Conservation (phyloP, 2,888 invertebrate species). For the Trichopria drosophilae region DNA sequence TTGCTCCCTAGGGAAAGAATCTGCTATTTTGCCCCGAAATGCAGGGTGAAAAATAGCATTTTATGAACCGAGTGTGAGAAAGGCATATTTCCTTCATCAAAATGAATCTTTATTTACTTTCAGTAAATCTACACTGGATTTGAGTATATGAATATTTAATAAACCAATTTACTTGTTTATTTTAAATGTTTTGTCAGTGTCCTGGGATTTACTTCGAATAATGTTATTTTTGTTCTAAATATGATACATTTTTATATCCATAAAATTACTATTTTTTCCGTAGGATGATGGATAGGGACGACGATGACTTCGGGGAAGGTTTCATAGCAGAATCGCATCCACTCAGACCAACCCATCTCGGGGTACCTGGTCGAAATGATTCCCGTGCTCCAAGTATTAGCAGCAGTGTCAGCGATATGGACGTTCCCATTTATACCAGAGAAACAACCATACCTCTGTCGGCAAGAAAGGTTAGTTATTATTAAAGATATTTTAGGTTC, state of each 20-base stretch:
- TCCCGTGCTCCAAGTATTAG: constrained; percentile 61
- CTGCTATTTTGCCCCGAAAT: no score
- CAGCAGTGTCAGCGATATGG: constrained; percentile 63
- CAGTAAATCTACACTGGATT: no score
- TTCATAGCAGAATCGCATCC: constrained; percentile 64
- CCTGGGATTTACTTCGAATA: no score
- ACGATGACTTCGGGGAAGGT: constrained; percentile 61
- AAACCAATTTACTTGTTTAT: not conserved
- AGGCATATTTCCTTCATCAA: no score
- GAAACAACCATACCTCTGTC: constrained; percentile 54
- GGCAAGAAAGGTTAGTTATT: constrained; percentile 45
- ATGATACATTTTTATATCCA: not conserved
- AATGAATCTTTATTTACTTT: no score
- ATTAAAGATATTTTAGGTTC: no score
- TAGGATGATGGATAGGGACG: constrained; percentile 51
- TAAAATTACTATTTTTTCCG: not conserved
- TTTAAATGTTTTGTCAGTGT: not conserved
- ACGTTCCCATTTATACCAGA: constrained; percentile 63
- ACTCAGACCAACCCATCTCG: constrained; percentile 60
- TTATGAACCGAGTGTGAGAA: no score
- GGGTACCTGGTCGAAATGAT: constrained; percentile 56
- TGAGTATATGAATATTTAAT: not conserved
- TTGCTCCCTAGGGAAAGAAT: no score
- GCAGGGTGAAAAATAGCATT: no score
- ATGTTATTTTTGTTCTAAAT: no score